Evolutionary conservation across 1,140 invertebrate genomes (phyloP).

Genomic region (Chelonus insularis): DNA sequence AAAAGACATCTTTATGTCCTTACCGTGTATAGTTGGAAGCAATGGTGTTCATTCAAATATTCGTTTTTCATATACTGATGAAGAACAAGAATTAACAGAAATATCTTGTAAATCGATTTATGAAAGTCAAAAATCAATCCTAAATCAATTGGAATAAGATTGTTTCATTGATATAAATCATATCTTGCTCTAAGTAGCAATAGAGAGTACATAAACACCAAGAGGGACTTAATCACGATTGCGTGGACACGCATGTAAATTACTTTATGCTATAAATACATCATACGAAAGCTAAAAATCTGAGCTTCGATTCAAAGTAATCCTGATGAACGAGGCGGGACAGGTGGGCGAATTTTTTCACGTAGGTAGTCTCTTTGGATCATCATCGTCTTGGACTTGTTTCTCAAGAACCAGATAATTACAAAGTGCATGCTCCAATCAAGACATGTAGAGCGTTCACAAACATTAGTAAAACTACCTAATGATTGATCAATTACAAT

Average conservation of each 20-base stretch:
- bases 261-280: slow-evolving; percentile 12
- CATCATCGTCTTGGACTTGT: slow-evolving; percentile 4
- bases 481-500: slow-evolving; percentile 5
- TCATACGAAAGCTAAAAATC: slow-evolving; percentile 12
- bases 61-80: slow-evolving; percentile 59
- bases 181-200: too few relatives aligned
- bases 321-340: slow-evolving; percentile 16
- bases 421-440: not conserved
- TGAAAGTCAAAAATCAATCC: slow-evolving; percentile 49
- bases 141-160: slow-evolving; percentile 29
- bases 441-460: not conserved
- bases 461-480: not conserved
- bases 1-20: slow-evolving; percentile 65
- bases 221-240: not conserved
- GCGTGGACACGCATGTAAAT: slow-evolving; percentile 11
- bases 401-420: slow-evolving; percentile 17
- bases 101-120: slow-evolving; percentile 57
- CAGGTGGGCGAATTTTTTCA: slow-evolving; percentile 20
- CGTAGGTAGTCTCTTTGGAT: not conserved
- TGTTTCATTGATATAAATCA: not conserved
- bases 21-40: slow-evolving; percentile 64
- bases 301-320: not conserved
- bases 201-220: not conserved
- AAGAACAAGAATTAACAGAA: slow-evolving; percentile 60
- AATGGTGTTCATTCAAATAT: slow-evolving; percentile 65